Evolutionary conservation across 2,888 invertebrate genomes (phyloP), one percentile per base, ranked within the genome.

Genomic region (Hypena proboscidalis): DNA sequence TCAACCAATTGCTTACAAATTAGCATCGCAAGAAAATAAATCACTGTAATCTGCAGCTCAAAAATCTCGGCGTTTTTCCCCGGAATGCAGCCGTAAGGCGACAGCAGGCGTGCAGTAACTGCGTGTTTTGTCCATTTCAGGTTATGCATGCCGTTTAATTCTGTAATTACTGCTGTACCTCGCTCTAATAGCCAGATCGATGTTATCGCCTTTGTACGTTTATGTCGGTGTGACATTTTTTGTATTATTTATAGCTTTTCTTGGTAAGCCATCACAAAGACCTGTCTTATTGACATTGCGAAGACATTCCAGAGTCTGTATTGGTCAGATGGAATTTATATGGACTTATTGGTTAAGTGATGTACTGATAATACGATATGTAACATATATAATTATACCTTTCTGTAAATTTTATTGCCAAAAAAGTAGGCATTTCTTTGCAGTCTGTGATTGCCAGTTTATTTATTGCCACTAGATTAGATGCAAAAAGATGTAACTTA

Each of bases 81-180:
- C 43, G 66, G 73, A 83, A 77, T 73, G 66, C 59, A 58, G 70
- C 57, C 44, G 51, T 53, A 47, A 66, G 68, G 67, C 66, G 59
- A 67, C 59, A 51, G 40, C 48, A 22, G 56, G 62, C 60, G 60
- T 66, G 72, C 67, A 55, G 58, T 56, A 52, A 63, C 58, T 60
- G 58, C 77, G 62, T 77, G 75, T 64, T 82, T 74, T 78, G 77
- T 70, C 86, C 82, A 82, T 85, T 84, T 77, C 74, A 70, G 75
- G 74, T 56, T 53, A 44, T 70, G 68, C 72, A 79, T 74, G 77
- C 71, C 68, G 74, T 68, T n/a, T 81, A 79, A 76, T 74, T 57
- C 72, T 51, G 70, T 76, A 80, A 84, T 85, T 85, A 81, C 67
- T 63, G 61, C 59, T 54, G 58, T 59, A 60, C 58, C 61, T 60